A percentile compares a stretch with the other conserved stretches of the same genome.
Evolutionary conservation across 1,140 invertebrate genomes (phyloP).

Genomic region (Caenorhabditis remanei): DNA sequence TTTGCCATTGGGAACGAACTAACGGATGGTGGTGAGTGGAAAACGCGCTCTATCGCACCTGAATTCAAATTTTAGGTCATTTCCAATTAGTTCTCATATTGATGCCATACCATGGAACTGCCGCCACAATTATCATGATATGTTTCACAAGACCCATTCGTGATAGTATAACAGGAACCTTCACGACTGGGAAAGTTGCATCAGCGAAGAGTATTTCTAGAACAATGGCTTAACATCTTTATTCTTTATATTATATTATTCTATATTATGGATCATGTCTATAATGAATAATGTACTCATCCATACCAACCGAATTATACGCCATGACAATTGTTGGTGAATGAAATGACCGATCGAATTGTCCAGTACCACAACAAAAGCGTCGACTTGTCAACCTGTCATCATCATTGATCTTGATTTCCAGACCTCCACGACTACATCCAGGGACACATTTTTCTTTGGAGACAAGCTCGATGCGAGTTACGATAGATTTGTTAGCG

Average conservation of each 20-base stretch:
- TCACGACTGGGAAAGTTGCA: neutral
- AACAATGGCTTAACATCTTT: neutral
- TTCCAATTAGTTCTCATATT: neutral
- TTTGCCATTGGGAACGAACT: neutral
- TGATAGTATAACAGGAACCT: neutral
- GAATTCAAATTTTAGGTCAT: neutral
- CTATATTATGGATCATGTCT: neutral
- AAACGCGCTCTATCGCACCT: neutral
- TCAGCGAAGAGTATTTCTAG: neutral
- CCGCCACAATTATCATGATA: neutral
- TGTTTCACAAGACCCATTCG: constrained; percentile 2
- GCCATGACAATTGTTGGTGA: constrained; percentile 17
- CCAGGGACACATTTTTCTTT: neutral
- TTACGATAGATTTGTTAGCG: neutral
- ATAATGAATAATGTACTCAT: constrained; percentile 1
- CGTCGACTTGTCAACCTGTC: neutral
- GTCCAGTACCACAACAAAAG: neutral
- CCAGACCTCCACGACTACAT: neutral
- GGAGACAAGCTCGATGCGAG: neutral
- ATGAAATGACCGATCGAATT: neutral
- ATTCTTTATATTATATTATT: too few species aligned
- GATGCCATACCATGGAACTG: constrained; percentile 24
- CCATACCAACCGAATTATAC: neutral
- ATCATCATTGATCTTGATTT: neutral
- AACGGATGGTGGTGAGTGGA: neutral